Conservation (phyloP, 2,888 invertebrate species). For the Agrilus cyanescens region DNA sequence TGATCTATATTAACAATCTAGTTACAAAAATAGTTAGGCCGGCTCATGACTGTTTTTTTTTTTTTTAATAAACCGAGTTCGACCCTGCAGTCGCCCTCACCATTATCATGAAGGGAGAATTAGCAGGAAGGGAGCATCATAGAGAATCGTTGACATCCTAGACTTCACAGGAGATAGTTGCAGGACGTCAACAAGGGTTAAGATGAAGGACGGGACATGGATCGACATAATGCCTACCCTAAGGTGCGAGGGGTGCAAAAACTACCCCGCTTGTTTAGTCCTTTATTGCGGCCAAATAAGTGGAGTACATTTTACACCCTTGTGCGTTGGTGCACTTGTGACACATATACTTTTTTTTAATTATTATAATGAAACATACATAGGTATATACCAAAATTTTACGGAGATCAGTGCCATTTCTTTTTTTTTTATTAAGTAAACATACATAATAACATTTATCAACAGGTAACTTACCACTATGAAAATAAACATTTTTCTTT, state of each 20-base stretch:
- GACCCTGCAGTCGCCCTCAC: constrained; percentile 14
- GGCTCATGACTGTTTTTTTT: constrained; percentile 26
- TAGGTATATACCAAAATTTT: constrained; percentile 26
- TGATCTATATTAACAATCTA: constrained; percentile 28
- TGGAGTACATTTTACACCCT: constrained; percentile 10
- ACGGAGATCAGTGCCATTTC: constrained; percentile 30
- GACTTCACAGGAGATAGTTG: too few species aligned
- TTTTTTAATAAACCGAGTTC: constrained; percentile 17
- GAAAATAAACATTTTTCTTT: constrained; percentile 29
- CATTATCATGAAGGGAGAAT: constrained; percentile 12
- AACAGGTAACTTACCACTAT: constrained; percentile 27
- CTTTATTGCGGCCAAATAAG: not conserved
- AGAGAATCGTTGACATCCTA: too few species aligned
- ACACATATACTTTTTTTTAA: constrained; percentile 19
- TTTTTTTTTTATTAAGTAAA: constrained; percentile 22
- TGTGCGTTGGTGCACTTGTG: constrained; percentile 33
- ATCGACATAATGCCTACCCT: constrained; percentile 25
- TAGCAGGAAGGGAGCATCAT: constrained; percentile 12
- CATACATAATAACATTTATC: constrained; percentile 30
- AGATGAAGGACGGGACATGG: constrained; percentile 18
- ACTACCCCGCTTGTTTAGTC: not conserved
- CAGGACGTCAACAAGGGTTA: too few species aligned
- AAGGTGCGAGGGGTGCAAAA: constrained; percentile 18
- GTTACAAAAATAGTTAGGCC: constrained; percentile 35
- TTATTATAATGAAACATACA: constrained; percentile 24